Evolutionary conservation across 2,113 vertebrate species (phyloP).

Genomic region (Elephas maximus): DNA sequence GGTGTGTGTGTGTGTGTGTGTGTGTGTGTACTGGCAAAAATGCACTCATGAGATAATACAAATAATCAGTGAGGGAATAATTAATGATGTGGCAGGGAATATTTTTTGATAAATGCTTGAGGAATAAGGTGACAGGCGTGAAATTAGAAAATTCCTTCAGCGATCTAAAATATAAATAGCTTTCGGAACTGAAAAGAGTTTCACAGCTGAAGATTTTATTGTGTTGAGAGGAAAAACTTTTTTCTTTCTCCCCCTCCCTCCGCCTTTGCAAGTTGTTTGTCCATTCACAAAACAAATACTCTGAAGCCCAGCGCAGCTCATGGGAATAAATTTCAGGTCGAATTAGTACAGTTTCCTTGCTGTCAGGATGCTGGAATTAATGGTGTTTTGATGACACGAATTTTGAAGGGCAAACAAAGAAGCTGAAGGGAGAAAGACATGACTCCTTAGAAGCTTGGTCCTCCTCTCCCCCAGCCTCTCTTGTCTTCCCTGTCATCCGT

Average conservation of each 20-base stretch:
- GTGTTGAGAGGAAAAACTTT: slow-evolving; percentile 91
- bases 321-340: slow-evolving; percentile 95
- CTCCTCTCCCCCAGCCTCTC: slow-evolving; percentile 93
- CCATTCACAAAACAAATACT: slow-evolving; percentile 93
- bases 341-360: slow-evolving; percentile 94
- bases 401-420: slow-evolving; percentile 95
- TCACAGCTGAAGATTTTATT: slow-evolving; percentile 93
- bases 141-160: slow-evolving; percentile 93
- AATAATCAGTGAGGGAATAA: slow-evolving; percentile 85
- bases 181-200: slow-evolving; percentile 91
- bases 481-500: slow-evolving; percentile 99
- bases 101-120: slow-evolving; percentile 91
- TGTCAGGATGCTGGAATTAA: slow-evolving; percentile 96
- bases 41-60: slow-evolving; percentile 84
- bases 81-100: slow-evolving; percentile 87
- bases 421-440: slow-evolving; percentile 93
- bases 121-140: slow-evolving; percentile 91
- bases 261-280: slow-evolving; percentile 91
- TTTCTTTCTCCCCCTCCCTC: slow-evolving; percentile 88
- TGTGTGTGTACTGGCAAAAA: slow-evolving; percentile 54
- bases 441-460: slow-evolving; percentile 94
- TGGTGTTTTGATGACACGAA: slow-evolving; percentile 96
- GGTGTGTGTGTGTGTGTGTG: slow-evolving; percentile 46
- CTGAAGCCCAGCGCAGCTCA: slow-evolving; percentile 91
- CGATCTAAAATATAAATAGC: slow-evolving; percentile 92